Conservation (phyloP, 1,140 invertebrate species). For the Drosophila mauritiana region DNA sequence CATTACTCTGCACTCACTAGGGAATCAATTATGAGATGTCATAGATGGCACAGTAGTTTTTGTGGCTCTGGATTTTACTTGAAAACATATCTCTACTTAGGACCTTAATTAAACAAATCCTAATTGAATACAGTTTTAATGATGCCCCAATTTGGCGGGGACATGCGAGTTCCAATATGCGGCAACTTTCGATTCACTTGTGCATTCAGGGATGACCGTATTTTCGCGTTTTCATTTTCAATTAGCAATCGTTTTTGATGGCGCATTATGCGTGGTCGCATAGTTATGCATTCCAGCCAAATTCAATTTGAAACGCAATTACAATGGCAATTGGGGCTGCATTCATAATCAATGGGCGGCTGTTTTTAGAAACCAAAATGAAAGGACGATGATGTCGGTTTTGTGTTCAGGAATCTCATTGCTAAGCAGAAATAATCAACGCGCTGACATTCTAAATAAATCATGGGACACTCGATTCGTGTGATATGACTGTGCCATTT, state of each 20-base stretch:
- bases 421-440: slow-evolving; percentile 70
- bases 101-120: background rate
- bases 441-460: slow-evolving; percentile 60
- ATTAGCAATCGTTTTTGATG: slow-evolving; percentile 41
- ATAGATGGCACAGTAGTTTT: background rate
- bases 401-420: slow-evolving; percentile 36
- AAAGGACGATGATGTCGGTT: slow-evolving; percentile 1
- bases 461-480: slow-evolving; percentile 17
- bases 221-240: slow-evolving; percentile 29
- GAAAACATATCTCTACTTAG: no score
- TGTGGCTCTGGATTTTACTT: background rate
- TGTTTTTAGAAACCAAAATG: background rate
- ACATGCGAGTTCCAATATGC: background rate
- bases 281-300: slow-evolving; percentile 27
- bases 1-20: slow-evolving; percentile 2
- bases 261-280: slow-evolving; percentile 26
- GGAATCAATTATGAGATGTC: background rate
- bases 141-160: background rate
- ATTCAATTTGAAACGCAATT: slow-evolving; percentile 32
- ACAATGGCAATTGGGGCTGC: slow-evolving; percentile 35
- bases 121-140: background rate
- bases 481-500: slow-evolving; percentile 19
- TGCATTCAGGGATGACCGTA: slow-evolving; percentile 1
- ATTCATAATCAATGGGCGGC: slow-evolving; percentile 42
- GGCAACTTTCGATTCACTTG: background rate